These are phyloP conservation scores for Polyploca ridens DNA, from an alignment of 2,888 invertebrate species.

Conservation along the genomic window DNA sequence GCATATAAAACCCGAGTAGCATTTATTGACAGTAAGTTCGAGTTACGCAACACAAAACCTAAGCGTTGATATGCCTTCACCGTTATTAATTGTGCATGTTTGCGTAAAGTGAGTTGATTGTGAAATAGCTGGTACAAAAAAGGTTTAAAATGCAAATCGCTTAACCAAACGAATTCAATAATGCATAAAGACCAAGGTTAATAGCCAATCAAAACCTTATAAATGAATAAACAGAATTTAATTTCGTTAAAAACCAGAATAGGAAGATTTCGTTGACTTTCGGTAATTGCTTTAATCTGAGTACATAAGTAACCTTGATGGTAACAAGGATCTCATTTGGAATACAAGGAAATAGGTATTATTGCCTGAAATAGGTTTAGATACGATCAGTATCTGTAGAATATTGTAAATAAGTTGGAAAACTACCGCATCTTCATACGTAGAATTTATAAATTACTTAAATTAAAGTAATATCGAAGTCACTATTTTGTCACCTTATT, in stretches of 20 bases:
- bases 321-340: conserved; percentile 1
- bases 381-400: not conserved
- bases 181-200: conserved; percentile 1
- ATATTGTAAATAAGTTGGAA: not conserved
- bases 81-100: no score
- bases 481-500: no score
- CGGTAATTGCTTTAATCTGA: not conserved
- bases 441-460: no score
- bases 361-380: not conserved
- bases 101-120: no score
- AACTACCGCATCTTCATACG: not conserved
- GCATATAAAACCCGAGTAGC: no score
- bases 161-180: not conserved
- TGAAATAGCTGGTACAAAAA: not conserved
- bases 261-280: not conserved
- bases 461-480: no score
- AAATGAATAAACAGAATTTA: not conserved
- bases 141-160: not conserved
- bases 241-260: not conserved
- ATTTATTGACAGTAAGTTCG: no score
- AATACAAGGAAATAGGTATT: not conserved
- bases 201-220: not conserved
- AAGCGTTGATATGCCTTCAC: no score
- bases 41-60: no score
- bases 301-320: not conserved